Evolutionary conservation across 2,888 invertebrate genomes (phyloP), one percentile per base, ranked within the genome.

Genomic region (Calliphora vomitoria): DNA sequence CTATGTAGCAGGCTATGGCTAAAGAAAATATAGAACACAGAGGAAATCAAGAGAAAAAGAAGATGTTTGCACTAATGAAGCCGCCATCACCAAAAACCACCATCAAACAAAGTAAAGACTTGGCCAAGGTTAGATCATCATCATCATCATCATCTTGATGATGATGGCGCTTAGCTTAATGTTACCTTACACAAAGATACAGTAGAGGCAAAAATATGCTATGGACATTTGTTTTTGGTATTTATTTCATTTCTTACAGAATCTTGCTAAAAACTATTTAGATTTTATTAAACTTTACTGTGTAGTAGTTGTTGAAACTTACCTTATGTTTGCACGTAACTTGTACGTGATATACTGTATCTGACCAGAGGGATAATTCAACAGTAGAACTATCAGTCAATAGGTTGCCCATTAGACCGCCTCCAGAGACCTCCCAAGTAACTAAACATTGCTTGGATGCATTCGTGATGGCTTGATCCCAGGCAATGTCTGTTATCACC

Each of bases 371-470:
- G 82, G 97, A 97, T 89, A 97, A 94, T 79, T 97, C 97, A 87
- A 97, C 97, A 91, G 96, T 95, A 84, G 96, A 96, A 76, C 96
- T 96, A 93, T 97, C 97, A 60, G 97, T 97, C 93, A 97, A 96
- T 89, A 97, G 94, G 94, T 97, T 97, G 89, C 97, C 97, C 94
- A 96, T 97, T 86, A 97, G 94, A 89, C 97, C 97, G 90, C 97
- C 97, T 84, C 97, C 97, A 91, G 96, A 96, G 80, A 97, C 96
- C 95, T 97, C 97, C 97, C 97, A 97, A 87, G 97, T 97, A 76
- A 97, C 97, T 91, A 97, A 94, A 94, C 97, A 97, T 85, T 97
- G 92, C 81, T 91, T 91, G 71, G 92, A 91, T 89, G 91, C 90
- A 90, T 91, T 91, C 88, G 91, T 91, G 85, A 92, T 91, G 71